Percentiles rank a stretch among this genome's conserved stretches.
Conservation (phyloP, 2,888 invertebrate species). For the Lepidocyrtoides sp. region DNA sequence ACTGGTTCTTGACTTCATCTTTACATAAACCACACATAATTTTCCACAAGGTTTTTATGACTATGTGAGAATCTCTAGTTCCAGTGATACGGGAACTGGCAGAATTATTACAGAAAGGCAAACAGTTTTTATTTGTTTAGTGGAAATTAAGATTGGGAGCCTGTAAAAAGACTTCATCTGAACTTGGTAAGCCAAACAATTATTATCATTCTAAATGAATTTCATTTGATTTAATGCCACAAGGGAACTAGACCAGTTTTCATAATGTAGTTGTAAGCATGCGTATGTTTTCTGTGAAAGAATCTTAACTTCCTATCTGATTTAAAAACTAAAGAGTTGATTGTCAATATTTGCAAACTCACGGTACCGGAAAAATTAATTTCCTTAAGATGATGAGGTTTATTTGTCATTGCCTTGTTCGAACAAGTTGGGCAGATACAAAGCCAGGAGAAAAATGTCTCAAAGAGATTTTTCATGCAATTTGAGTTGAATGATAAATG, state of each 20-base stretch:
- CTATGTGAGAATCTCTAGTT: not conserved
- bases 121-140: not conserved
- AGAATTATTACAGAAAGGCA: not conserved
- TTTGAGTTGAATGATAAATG: too few species aligned
- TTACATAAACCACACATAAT: not conserved
- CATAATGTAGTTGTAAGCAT: too few species aligned
- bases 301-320: too few species aligned
- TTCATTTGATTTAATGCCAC: too few species aligned
- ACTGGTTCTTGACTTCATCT: not conserved
- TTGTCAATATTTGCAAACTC: not conserved
- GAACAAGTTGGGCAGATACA: too few species aligned
- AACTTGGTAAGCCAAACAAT: not conserved
- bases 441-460: too few species aligned
- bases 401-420: too few species aligned
- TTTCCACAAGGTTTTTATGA: not conserved
- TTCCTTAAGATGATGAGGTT: too few species aligned
- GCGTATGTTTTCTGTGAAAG: too few species aligned
- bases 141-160: not conserved
- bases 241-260: too few species aligned
- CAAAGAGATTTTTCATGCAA: too few species aligned
- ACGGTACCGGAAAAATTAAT: not conserved
- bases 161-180: not conserved
- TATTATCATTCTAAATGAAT: too few species aligned
- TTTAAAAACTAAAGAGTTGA: not conserved
- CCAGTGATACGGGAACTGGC: conserved; percentile 20